Conservation (phyloP, 1,140 invertebrate genomes). For the Glomeris maerens region DNA sequence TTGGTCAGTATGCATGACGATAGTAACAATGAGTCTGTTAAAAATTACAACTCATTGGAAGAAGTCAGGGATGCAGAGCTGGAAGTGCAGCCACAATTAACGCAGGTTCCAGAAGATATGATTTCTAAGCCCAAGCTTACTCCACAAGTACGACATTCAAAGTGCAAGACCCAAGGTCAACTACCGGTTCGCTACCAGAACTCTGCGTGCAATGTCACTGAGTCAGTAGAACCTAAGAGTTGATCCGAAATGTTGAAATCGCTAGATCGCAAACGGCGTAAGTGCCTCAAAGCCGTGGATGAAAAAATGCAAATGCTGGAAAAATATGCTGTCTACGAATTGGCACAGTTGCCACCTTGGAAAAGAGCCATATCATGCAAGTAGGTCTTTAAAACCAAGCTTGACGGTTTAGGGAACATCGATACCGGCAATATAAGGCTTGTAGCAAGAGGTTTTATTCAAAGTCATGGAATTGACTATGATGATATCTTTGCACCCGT, state of each 20-base stretch:
- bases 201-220: too few species aligned
- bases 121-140: too few species aligned
- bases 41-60: too few species aligned
- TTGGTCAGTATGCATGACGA: too few species aligned
- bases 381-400: constrained; percentile 28
- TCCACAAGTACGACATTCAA: background rate
- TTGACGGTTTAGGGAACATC: constrained; percentile 16
- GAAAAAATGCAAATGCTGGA: background rate
- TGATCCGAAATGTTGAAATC: background rate
- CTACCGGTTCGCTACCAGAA: too few species aligned
- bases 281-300: background rate
- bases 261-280: background rate
- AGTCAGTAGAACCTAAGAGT: background rate
- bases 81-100: too few species aligned
- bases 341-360: background rate
- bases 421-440: constrained; percentile 31
- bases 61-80: too few species aligned
- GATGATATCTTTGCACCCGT: constrained; percentile 23
- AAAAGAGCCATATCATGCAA: constrained; percentile 4
- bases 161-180: too few species aligned
- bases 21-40: too few species aligned
- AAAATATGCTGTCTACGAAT: background rate
- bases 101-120: too few species aligned
- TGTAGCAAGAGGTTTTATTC: constrained; percentile 24
- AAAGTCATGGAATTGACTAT: constrained; percentile 21